Base-by-base conservation (phyloP, 2,888 invertebrate genomes). In the Caenorhabditis becei region DNA sequence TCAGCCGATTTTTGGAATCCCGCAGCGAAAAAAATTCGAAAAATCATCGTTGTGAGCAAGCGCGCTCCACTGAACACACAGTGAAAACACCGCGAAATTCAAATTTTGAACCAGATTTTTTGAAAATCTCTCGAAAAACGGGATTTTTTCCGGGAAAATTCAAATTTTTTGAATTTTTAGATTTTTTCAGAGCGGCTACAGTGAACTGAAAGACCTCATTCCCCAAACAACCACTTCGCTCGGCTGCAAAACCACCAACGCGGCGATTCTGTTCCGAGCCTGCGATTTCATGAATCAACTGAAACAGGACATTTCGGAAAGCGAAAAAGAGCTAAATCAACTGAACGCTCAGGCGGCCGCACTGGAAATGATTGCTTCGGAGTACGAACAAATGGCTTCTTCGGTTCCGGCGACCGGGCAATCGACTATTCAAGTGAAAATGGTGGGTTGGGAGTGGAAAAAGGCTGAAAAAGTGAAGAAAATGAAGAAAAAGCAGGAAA, bases 221-320 rank as follows among this genome's bases (percentile, higher is more conserved):
- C 91, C 91, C 4, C 85, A 88, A 14, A 88, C 87, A 1, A 81
- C 90, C 53, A 85, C 88, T 1, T 87, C 89, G 10, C 71, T 87
- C 41, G 91, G 91, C 11, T 91, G 90, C 77, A 91, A 91, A 79
- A 90, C 89, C 2, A 91, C 91, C 8, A 91, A 91, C 66, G 91
- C 91, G 0, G 86, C 90, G 24, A 89, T 91, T 74, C 75, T 91
- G 24, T 91, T 90, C 79, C 72, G 87, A 82, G 90, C 91, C 16
- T 88, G 86, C 49, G 91, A 91, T 44, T 91, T 89, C 81, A 86
- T 91, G 63, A 84, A 87, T 24, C 82, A 89, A 41, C 77, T 91
- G 37, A 82, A 88, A 51, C 70, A 77, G 3, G 85, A 87, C 26
- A 84, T 87, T 14, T 72, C 83, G 11, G 79, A 77, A 16, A 83